Evolutionary conservation across 2,797 vertebrate genomes (phyloP).

Genomic region (Rhinophrynus dorsalis): DNA sequence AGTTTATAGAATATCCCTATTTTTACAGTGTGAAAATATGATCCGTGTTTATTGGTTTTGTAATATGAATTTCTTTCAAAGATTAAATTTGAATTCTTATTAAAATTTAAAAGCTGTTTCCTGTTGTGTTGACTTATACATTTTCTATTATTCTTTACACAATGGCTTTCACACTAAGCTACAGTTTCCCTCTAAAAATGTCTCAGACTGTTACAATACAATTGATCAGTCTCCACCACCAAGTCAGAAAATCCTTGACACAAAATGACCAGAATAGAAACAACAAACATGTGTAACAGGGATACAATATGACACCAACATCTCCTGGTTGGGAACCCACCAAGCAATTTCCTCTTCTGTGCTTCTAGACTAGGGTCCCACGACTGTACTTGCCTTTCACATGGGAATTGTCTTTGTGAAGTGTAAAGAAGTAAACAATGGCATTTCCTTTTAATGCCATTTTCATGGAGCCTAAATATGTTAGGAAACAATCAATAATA

Average conservation of each 20-base stretch:
- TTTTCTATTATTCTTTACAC: conserved; percentile 61
- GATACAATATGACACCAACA: conserved; percentile 68
- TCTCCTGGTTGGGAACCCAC: conserved; percentile 72
- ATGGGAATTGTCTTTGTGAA: conserved; percentile 93
- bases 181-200: not conserved
- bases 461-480: conserved; percentile 83
- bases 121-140: conserved; percentile 66
- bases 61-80: conserved; percentile 63
- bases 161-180: not conserved
- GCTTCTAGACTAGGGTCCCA: conserved; percentile 78
- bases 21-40: conserved; percentile 25
- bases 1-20: conserved; percentile 42
- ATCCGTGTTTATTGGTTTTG: conserved; percentile 40
- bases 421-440: conserved; percentile 95
- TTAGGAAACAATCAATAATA: conserved; percentile 93
- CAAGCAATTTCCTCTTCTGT: conserved; percentile 72
- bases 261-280: conserved; percentile 64
- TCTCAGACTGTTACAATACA: conserved; percentile 57
- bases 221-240: conserved; percentile 59
- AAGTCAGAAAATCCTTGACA: conserved; percentile 46
- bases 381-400: conserved; percentile 90
- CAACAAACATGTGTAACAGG: conserved; percentile 60
- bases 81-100: conserved; percentile 67
- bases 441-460: conserved; percentile 91
- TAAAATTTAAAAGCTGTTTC: conserved; percentile 62